Evolutionary conservation across 2,797 vertebrate genomes (phyloP).

Genomic region (Gymnoscopelus microlampas): DNA sequence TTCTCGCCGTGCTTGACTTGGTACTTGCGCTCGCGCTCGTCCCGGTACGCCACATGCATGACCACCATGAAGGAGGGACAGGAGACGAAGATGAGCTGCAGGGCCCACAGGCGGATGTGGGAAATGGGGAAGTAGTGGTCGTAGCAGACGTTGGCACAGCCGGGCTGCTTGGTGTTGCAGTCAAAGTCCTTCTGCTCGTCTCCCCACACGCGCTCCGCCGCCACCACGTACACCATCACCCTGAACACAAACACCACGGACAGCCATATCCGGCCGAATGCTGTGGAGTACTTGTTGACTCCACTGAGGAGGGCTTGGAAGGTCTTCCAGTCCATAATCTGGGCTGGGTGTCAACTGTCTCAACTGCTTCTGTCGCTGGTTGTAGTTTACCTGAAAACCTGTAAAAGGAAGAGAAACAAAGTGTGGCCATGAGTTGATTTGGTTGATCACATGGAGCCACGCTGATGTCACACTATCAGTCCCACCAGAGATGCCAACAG

Average conservation of each 20-base stretch:
- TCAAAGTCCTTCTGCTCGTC: conserved; percentile 98
- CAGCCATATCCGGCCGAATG: conserved; percentile 94
- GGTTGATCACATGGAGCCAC: too few relatives aligned
- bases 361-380: conserved; percentile 14
- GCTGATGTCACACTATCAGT: neutral
- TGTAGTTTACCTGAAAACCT: conserved; percentile 44
- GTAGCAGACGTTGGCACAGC: conserved; percentile 94
- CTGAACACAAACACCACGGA: conserved; percentile 97
- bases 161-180: conserved; percentile 95
- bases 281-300: conserved; percentile 97
- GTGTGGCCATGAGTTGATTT: conserved; percentile 8
- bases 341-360: conserved; percentile 36
- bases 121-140: conserved; percentile 95
- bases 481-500: neutral
- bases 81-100: conserved; percentile 98
- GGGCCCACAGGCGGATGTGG: conserved; percentile 97
- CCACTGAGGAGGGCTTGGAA: conserved; percentile 92
- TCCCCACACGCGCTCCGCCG: conserved; percentile 94
- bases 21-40: conserved; percentile 91
- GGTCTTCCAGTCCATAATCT: conserved; percentile 95
- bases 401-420: conserved; percentile 37
- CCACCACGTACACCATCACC: conserved; percentile 96
- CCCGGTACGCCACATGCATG: conserved; percentile 94
- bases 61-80: conserved; percentile 96
- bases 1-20: conserved; percentile 81